Evolutionary conservation across 2,797 vertebrate species (phyloP).

Genomic region (Taeniopygia guttata): DNA sequence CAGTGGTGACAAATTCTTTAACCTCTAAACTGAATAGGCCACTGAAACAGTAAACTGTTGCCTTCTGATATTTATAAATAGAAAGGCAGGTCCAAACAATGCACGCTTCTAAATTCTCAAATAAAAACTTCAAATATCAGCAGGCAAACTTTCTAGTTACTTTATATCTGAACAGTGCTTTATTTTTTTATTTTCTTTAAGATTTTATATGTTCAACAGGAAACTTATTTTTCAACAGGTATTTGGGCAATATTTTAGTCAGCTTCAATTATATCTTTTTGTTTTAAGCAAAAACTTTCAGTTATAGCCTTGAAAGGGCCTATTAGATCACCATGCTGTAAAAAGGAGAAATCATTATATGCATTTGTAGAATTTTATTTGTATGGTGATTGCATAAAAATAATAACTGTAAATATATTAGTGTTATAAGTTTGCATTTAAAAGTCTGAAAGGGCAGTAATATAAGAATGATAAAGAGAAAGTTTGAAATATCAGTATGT

Average conservation of each 20-base stretch:
- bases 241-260: not conserved
- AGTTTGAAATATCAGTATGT: not conserved
- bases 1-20: not conserved
- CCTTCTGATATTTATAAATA: not conserved
- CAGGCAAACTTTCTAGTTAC: not conserved
- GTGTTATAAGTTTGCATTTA: not conserved
- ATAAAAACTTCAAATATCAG: not conserved
- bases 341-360: not conserved
- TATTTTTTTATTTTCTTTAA: not conserved
- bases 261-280: not conserved
- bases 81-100: not conserved
- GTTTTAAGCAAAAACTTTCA: not conserved
- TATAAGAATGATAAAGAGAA: not conserved
- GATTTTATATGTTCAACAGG: not conserved
- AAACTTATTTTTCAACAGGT: not conserved
- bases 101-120: not conserved
- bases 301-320: not conserved
- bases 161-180: not conserved
- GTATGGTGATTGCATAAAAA: not conserved
- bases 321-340: not conserved
- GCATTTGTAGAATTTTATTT: not conserved
- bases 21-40: not conserved
- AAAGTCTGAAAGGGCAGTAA: not conserved
- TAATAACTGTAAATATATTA: not conserved
- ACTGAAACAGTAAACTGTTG: not conserved